Evolutionary conservation across 1,140 invertebrate genomes (phyloP), one percentile per base, ranked within the genome.

Genomic region (Paralvinella palmiformis): DNA sequence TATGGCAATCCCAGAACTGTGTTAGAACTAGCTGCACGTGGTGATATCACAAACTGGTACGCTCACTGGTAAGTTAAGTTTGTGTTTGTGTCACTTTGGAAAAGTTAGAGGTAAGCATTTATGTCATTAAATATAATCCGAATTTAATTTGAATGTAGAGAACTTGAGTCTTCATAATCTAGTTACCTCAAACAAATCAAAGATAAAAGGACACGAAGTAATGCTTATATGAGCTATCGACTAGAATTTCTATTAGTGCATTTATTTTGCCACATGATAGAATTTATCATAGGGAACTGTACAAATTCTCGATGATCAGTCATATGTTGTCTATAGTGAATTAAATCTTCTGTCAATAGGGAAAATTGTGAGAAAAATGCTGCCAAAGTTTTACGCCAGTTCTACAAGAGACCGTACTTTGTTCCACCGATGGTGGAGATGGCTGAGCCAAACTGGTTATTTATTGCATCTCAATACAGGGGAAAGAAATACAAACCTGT

Each of bases 321-420:
- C 20, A 52, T 15, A 24, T 20, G 17, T 52, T n/a, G 55, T 13
- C 7, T 48, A 58, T 24, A 27, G 4, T 60, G 35, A 29, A 5
- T 41, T 7, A 41, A 22, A 44, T 20, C 71, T 75, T 29, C 67
- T 10, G 10, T 41, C n/a, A 13, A n/a, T n/a, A 85, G 84, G 85
- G 89, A 91, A 79, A 92, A 92, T 74, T 93, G 91, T 72, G 88
- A 90, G 64, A 86, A 87, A 29, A 83, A 86, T 60, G 87, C 87
- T 0, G 88, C 90, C 0, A 90, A 90, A 75, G 85, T 85, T 0
- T 81, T 90, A 5, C 77, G 89, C 22, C 84, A 86, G 45, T 84
- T 89, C 45, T 89, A 89, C 44, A 85, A 86, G 29, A 79, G 88
- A 27, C 90, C 90, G 0, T 88, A 89, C 63, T 90, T 90, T 74